These are phyloP conservation scores for Laticauda colubrina DNA, from an alignment of 2,113 vertebrate genomes.

Conservation along the genomic window DNA sequence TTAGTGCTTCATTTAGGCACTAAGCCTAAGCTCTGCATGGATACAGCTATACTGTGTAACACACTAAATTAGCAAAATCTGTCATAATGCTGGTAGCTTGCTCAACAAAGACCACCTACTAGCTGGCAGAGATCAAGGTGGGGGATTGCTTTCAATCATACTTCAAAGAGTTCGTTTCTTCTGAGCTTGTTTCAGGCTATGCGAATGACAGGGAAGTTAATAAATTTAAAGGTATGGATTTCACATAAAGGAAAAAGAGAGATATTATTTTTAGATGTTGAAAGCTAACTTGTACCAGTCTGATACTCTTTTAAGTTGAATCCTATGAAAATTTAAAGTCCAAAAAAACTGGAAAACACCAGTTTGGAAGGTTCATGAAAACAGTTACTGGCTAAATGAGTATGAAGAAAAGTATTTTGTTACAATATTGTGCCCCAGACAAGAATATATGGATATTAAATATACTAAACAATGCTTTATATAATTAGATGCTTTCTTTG, in stretches of 20 bases:
- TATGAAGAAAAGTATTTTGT: neutral
- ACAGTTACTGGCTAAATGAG: neutral
- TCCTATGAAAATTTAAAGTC: neutral
- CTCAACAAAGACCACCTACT: conserved; percentile 1
- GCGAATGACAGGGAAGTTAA: neutral
- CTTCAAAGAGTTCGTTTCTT: neutral
- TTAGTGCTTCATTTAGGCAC: neutral
- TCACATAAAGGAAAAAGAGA: neutral
- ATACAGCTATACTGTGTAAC: neutral
- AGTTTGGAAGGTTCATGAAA: neutral
- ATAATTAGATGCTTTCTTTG: neutral
- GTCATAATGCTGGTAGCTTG: neutral
- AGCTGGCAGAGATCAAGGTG: neutral
- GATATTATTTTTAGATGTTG: neutral
- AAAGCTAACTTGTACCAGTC: neutral
- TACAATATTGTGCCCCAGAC: neutral
- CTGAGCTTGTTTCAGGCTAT: neutral
- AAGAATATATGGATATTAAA: neutral
- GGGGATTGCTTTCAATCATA: neutral
- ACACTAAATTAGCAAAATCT: neutral
- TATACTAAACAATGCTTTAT: neutral
- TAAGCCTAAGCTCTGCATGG: neutral
- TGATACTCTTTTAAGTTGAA: neutral
- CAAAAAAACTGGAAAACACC: neutral
- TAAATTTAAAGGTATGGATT: neutral